Evolutionary conservation across 2,888 invertebrate genomes (phyloP).

Genomic region (Phortica okadai): DNA sequence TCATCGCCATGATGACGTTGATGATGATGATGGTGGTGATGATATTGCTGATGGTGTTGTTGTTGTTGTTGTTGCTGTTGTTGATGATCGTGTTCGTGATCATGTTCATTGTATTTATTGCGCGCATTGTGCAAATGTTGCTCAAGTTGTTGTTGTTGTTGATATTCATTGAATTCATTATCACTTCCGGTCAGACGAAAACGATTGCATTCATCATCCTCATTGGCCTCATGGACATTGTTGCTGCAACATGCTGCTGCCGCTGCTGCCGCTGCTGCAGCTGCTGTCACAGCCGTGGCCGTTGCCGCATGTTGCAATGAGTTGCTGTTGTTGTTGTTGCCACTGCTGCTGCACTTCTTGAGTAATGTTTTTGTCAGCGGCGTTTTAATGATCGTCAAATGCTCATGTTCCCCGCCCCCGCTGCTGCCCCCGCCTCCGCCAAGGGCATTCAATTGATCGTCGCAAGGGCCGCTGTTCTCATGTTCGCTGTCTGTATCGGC

Average conservation of each 20-base stretch:
- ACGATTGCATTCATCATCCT: background rate
- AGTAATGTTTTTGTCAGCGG: conserved; percentile 66
- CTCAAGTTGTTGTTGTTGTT: conserved; percentile 58
- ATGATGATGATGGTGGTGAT: conserved; percentile 54
- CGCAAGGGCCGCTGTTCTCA: background rate
- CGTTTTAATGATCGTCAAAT: conserved; percentile 63
- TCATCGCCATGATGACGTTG: conserved; percentile 8
- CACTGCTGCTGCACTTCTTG: conserved; percentile 61
- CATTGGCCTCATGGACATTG: conserved; percentile 37
- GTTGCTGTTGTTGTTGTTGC: conserved; percentile 22
- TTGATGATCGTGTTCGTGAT: conserved; percentile 53
- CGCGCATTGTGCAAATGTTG: conserved; percentile 32
- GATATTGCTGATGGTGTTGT: conserved; percentile 54
- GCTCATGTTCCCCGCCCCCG: conserved; percentile 27
- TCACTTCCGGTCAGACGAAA: conserved; percentile 56
- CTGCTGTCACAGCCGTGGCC: conserved; percentile 26
- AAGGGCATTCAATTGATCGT: conserved; percentile 28
- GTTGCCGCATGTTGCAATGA: conserved; percentile 39
- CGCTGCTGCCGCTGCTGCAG: background rate
- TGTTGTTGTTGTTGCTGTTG: conserved; percentile 56
- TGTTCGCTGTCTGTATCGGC: background rate
- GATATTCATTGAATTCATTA: conserved; percentile 63
- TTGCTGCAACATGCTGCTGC: conserved; percentile 33
- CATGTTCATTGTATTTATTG: conserved; percentile 41
- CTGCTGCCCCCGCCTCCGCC: conserved; percentile 24